Evolutionary conservation across 64 coral and sea anemone species (phyloP), one percentile per base, ranked within the genome.

Genomic region (Catalaphyllia jardinei): DNA sequence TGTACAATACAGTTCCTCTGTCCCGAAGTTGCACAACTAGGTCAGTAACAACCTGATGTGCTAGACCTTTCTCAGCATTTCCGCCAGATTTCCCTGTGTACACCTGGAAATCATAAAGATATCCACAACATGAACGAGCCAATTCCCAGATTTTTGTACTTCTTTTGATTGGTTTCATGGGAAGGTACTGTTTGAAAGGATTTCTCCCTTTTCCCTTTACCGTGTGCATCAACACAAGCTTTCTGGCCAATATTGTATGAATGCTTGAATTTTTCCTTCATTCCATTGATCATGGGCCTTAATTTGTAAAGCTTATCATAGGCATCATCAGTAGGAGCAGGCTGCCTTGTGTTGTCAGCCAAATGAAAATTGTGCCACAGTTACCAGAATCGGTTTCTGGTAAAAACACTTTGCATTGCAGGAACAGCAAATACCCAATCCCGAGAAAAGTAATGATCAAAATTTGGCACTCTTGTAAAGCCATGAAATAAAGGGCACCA

Each of bases 181-280:
- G 75, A 13, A 89, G 29, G 62, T 89, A 89, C 39, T 89, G 74
- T n/a, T 89, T 89, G 61, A 89, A 78, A 38, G 73, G 57, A 89
- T 78, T 77, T 62, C 35, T 62, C 0, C 87, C 87, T 63, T 89
- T 89, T n/a, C 38, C 62, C 73, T 62, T 89, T n/a, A 79, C 73
- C 52, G 69, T 79, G 57, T 62, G 55, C 31, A 79, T 89, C 74
- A 65, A 89, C 62, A 51, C 86, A 74, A 22, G 77, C 86, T 57
- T 88, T 54, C 20, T 88, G 86, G 71, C 71, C 71, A 31, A 73
- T n/a, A n/a, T n/a, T n/a, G n/a, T n/a, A 31, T 33, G 71, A 4
- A 73, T 73, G 71, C 71, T 73, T 73, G 71, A 73, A 73, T 73
- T 73, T 73, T 73, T 73, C 72, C 35, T 29, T 74, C 72, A 38